Conservation (phyloP, 2,797 vertebrate species). For the Mus minutoides region DNA sequence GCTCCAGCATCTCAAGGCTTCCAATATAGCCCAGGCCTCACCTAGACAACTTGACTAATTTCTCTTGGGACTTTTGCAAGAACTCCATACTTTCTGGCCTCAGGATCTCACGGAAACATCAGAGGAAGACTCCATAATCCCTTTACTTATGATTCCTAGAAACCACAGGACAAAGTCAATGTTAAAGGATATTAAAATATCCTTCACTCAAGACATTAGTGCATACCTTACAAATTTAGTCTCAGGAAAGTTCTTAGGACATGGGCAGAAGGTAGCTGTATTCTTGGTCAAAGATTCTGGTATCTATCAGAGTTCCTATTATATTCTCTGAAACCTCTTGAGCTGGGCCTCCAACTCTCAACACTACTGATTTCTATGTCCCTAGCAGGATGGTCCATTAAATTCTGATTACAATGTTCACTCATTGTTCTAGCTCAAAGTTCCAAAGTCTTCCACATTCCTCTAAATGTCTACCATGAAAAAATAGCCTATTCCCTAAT, state of each 20-base stretch:
- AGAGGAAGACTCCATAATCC: not conserved
- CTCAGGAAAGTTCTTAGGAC: not conserved
- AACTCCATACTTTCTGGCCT: not conserved
- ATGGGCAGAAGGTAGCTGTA: not conserved
- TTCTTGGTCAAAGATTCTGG: not conserved
- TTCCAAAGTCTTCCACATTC: not conserved
- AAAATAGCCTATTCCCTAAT: no score
- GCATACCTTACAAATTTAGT: not conserved
- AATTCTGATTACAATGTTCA: not conserved
- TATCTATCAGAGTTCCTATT: not conserved
- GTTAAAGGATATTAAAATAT: not conserved
- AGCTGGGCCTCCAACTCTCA: not conserved
- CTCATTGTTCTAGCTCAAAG: not conserved
- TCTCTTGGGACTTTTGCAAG: not conserved
- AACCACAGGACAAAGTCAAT: not conserved
- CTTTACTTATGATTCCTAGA: not conserved
- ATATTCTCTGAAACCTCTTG: not conserved
- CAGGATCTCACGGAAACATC: not conserved
- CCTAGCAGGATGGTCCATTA: not conserved
- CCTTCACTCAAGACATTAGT: not conserved
- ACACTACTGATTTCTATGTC: not conserved
- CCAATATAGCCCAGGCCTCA: not conserved
- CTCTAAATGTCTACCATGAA: not conserved
- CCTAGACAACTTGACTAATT: not conserved
- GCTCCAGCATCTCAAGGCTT: not conserved